Percentiles rank a stretch among this genome's conserved stretches.
phyloP scores from a whole-genome alignment of 2,888 invertebrate species.

The Tenthredo mesomela region DNA sequence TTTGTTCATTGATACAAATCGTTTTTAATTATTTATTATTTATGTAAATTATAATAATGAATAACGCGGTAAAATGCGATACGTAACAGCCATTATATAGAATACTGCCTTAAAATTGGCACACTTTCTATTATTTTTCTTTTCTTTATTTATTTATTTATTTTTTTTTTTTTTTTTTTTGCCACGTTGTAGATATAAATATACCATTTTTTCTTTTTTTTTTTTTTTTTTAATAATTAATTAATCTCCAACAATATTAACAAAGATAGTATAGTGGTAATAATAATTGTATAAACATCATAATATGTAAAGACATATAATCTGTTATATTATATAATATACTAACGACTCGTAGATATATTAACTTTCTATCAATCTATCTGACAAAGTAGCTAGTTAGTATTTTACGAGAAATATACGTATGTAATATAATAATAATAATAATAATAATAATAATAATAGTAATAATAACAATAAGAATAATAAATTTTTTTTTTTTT shows the following conservation, averaged over 20 bases:
- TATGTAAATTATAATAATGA: neutral
- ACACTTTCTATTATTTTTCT: neutral
- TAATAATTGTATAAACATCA: conserved; percentile 25
- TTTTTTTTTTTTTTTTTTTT: neutral
- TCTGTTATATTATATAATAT: neutral
- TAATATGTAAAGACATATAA: neutral
- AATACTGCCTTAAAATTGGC: conserved; percentile 25
- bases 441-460: neutral
- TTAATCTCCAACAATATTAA: conserved; percentile 33
- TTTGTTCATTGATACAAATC: neutral
- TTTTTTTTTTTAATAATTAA: neutral
- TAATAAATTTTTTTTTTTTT: too few relatives aligned
- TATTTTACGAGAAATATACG: conserved; percentile 20
- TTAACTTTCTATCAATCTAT: conserved; percentile 7
- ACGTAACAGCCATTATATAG: neutral
- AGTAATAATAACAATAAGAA: neutral
- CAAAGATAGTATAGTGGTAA: conserved; percentile 3
- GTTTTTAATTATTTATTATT: neutral
- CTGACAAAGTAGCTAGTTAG: conserved; percentile 4
- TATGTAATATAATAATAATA: neutral
- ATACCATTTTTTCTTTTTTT: neutral
- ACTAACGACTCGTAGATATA: conserved; percentile 17
- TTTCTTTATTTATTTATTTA: neutral
- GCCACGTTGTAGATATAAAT: neutral
- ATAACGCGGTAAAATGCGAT: neutral